Evolutionary conservation across 2,113 vertebrate genomes (phyloP).

Genomic region (Procavia capensis): DNA sequence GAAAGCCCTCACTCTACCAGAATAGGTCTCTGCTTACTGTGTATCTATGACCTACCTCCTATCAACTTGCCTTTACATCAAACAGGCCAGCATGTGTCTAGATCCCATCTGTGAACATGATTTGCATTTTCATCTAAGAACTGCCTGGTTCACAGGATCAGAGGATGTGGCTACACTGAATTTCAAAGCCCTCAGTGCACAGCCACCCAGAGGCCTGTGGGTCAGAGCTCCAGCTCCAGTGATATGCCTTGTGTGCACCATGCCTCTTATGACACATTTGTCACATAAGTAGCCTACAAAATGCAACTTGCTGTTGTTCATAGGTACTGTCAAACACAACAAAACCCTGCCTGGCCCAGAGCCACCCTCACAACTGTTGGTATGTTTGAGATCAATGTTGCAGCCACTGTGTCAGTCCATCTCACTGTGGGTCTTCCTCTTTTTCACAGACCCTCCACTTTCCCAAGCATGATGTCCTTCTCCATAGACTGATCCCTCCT

Average conservation of each 20-base stretch:
- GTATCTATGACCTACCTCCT: not conserved
- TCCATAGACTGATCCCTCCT: too few relatives aligned
- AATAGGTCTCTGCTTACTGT: not conserved
- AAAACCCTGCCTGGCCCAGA: too few relatives aligned
- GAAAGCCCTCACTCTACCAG: not conserved
- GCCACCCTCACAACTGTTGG: too few relatives aligned
- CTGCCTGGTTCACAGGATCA: not conserved
- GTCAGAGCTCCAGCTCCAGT: not conserved
- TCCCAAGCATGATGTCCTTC: too few relatives aligned
- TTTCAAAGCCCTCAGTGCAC: not conserved
- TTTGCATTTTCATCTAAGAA: not conserved
- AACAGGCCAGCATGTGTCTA: not conserved
- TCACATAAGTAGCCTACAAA: not conserved
- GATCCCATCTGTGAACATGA: not conserved
- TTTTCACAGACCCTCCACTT: too few relatives aligned
- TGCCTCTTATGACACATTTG: not conserved
- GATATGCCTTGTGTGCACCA: not conserved
- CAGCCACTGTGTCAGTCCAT: too few relatives aligned
- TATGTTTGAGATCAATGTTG: too few relatives aligned
- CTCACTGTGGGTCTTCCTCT: too few relatives aligned
- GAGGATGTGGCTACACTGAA: not conserved
- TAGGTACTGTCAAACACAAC: too few relatives aligned
- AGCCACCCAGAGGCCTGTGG: not conserved
- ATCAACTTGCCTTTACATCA: accelerated
- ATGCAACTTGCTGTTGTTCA: not conserved